Conservation (phyloP, 2,888 invertebrate species). For the Poecilobothrus nobilitatus region DNA sequence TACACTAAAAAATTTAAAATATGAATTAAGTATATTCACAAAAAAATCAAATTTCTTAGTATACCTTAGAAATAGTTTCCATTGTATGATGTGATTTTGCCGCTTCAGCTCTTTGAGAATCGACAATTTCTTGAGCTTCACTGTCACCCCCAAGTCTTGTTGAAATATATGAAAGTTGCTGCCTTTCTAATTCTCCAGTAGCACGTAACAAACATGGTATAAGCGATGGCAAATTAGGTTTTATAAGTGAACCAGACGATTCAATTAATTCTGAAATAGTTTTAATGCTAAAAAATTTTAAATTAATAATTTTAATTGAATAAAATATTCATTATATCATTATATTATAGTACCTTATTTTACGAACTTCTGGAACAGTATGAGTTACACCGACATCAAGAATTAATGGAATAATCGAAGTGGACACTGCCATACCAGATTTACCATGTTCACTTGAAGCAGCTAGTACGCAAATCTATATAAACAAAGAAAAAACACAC, state of each 20-base stretch:
- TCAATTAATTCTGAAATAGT: slow-evolving; percentile 80
- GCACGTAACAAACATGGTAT: slow-evolving; percentile 79
- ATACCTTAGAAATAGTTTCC: slow-evolving; percentile 72
- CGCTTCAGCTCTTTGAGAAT: slow-evolving; percentile 69
- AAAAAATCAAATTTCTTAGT: neutral
- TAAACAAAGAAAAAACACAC: no score
- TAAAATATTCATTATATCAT: slow-evolving; percentile 1
- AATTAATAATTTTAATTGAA: neutral
- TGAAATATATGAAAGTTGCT: slow-evolving; percentile 70
- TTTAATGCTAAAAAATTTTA: slow-evolving; percentile 52
- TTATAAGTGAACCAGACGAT: slow-evolving; percentile 67
- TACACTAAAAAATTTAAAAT: slow-evolving; percentile 44
- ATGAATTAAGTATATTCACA: neutral
- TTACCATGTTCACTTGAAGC: slow-evolving; percentile 62
- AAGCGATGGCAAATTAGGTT: slow-evolving; percentile 69
- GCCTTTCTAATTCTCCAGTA: slow-evolving; percentile 77
- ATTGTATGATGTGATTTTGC: slow-evolving; percentile 81
- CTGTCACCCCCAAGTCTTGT: slow-evolving; percentile 60
- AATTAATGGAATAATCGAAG: slow-evolving; percentile 69
- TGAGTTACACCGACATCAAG: slow-evolving; percentile 72
- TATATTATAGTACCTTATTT: slow-evolving; percentile 61
- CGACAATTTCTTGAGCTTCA: slow-evolving; percentile 65
- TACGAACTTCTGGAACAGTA: slow-evolving; percentile 67
- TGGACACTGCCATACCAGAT: slow-evolving; percentile 60
- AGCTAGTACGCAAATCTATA: slow-evolving; percentile 63